Percentiles rank a stretch among this genome's conserved stretches.
These are phyloP conservation scores for Resseliella maxima DNA, from an alignment of 2,888 invertebrate genomes.

Conservation along the genomic window DNA sequence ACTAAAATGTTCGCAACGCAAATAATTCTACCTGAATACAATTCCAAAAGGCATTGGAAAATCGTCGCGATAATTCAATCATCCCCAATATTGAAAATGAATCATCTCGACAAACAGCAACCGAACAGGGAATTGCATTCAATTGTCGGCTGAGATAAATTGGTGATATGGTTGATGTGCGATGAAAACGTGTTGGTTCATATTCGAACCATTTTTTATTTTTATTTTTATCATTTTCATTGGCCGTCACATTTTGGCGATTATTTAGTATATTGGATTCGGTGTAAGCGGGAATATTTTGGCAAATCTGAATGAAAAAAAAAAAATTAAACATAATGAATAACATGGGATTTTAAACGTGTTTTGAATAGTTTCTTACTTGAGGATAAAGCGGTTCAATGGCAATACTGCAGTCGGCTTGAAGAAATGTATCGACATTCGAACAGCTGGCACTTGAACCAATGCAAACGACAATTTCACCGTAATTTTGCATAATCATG, in stretches of 20 bases:
- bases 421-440: constrained; percentile 92
- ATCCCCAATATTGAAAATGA: constrained; percentile 67
- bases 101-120: constrained; percentile 75
- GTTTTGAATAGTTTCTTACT: too few relatives aligned
- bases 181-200: constrained; percentile 60
- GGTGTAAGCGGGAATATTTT: constrained; percentile 65
- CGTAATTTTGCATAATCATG: constrained; percentile 94
- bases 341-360: background rate
- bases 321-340: constrained; percentile 61
- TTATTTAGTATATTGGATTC: constrained; percentile 66
- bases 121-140: constrained; percentile 89
- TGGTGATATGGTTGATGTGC: constrained; percentile 71
- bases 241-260: background rate
- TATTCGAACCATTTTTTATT: constrained; percentile 18
- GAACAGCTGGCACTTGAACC: constrained; percentile 89
- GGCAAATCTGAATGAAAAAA: constrained; percentile 60
- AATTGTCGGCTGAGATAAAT: constrained; percentile 84
- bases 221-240: background rate
- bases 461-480: constrained; percentile 93
- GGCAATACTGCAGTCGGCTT: constrained; percentile 91
- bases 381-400: constrained; percentile 94
- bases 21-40: constrained; percentile 63
- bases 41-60: constrained; percentile 67
- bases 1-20: background rate
- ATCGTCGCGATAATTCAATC: constrained; percentile 67